Evolutionary conservation across 2,888 invertebrate species (phyloP).

Genomic region (Megastigmus dorsalis): DNA sequence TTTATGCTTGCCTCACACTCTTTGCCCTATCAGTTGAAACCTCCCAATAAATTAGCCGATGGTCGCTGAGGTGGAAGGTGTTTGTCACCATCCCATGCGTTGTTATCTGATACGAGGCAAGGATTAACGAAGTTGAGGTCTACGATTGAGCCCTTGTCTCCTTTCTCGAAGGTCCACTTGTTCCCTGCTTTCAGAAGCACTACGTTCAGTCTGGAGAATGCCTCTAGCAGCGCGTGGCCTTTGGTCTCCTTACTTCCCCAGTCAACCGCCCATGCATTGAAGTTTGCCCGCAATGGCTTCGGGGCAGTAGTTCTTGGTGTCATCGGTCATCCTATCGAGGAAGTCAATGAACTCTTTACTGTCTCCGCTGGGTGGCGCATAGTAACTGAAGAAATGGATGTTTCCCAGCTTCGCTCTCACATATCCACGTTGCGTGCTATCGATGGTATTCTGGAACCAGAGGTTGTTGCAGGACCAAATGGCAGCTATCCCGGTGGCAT

Average conservation of each 20-base stretch:
- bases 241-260: conserved; percentile 54
- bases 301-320: conserved; percentile 46
- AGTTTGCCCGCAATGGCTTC: background rate
- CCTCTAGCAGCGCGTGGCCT: conserved; percentile 53
- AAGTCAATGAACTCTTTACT: conserved; percentile 38
- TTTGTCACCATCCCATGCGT: conserved; percentile 54
- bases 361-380: conserved; percentile 35
- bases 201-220: conserved; percentile 45
- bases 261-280: conserved; percentile 55
- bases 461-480: conserved; percentile 53
- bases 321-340: conserved; percentile 51
- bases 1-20: background rate
- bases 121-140: conserved; percentile 49
- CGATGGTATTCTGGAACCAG: conserved; percentile 46
- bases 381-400: conserved; percentile 49
- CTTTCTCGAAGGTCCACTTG: conserved; percentile 44
- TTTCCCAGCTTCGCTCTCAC: conserved; percentile 28
- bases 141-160: background rate
- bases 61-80: conserved; percentile 44
- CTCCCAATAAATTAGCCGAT: background rate
- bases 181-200: conserved; percentile 52
- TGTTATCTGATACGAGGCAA: conserved; percentile 49
- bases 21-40: background rate
- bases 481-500: conserved; percentile 52
- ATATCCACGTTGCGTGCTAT: conserved; percentile 48